phyloP scores from a whole-genome alignment of 2,113 vertebrate species.

The Ondatra zibethicus region DNA sequence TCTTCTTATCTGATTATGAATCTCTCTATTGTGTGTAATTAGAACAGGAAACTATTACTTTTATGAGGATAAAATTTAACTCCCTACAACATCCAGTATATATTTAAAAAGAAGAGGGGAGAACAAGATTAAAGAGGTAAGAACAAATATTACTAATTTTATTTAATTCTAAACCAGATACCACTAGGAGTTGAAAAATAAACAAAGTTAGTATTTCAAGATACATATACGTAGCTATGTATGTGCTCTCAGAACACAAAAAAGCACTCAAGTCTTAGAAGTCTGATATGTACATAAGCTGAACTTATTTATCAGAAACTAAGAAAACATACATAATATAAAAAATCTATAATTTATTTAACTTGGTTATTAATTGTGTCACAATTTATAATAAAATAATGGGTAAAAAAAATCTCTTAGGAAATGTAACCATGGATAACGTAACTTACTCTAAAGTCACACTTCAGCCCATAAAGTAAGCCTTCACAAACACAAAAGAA shows the following conservation, averaged over 20 bases:
- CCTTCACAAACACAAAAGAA: background rate
- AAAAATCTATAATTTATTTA: slow-evolving; percentile 47
- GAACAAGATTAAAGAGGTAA: slow-evolving; percentile 16
- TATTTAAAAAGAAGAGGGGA: background rate
- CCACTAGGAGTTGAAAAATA: background rate
- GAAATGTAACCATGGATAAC: background rate
- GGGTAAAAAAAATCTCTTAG: background rate
- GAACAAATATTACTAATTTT: slow-evolving; percentile 20
- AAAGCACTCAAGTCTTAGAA: slow-evolving; percentile 39
- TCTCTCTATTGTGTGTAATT: slow-evolving; percentile 35
- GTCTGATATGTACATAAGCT: background rate
- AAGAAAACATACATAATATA: slow-evolving; percentile 49
- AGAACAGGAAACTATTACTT: slow-evolving; percentile 10
- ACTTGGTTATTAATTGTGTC: slow-evolving; percentile 1
- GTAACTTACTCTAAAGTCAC: background rate
- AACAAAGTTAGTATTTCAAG: slow-evolving; percentile 9
- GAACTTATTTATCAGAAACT: slow-evolving; percentile 46
- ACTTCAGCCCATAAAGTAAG: background rate
- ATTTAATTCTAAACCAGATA: slow-evolving; percentile 19
- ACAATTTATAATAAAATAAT: slow-evolving; percentile 19
- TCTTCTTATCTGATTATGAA: slow-evolving; percentile 49
- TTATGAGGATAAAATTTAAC: slow-evolving; percentile 38
- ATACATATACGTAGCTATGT: background rate
- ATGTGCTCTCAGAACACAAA: background rate
- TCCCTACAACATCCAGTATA: slow-evolving; percentile 9